Percentiles rank a stretch among this genome's conserved stretches.
These are phyloP conservation scores for Sclerodermus sp. DNA, from an alignment of 2,888 invertebrate species.

Conservation along the genomic window DNA sequence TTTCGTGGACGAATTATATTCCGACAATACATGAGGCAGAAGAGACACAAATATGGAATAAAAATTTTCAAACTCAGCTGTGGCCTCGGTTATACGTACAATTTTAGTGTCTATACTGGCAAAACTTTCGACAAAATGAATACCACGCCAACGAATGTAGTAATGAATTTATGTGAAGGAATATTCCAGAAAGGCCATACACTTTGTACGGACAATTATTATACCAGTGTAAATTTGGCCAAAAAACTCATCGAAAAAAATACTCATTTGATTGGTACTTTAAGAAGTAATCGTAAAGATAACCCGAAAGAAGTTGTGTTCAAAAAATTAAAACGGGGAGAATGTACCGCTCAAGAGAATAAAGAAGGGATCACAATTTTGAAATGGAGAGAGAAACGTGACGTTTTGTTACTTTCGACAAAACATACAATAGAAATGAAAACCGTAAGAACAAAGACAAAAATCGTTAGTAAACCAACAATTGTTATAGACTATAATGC, in stretches of 20 bases:
- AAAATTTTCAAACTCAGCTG: no score
- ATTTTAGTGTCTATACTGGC: conserved; percentile 35
- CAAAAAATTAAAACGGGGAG: conserved; percentile 24
- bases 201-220: conserved; percentile 30
- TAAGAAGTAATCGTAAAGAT: conserved; percentile 18
- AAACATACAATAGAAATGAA: conserved; percentile 13
- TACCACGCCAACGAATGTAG: conserved; percentile 25
- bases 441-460: conserved; percentile 2
- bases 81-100: conserved; percentile 41
- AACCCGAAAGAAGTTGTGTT: conserved; percentile 15
- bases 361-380: conserved; percentile 13
- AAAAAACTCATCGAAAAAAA: no score
- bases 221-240: no score
- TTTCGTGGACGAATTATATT: no score
- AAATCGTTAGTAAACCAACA: not conserved
- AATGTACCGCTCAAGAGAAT: conserved; percentile 21
- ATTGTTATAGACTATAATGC: conserved; percentile 2
- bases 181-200: conserved; percentile 34
- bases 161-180: conserved; percentile 34
- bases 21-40: no score
- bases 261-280: no score
- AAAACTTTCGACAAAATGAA: conserved; percentile 31
- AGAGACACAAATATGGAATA: no score
- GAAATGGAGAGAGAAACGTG: conserved; percentile 40
- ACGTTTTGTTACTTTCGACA: conserved; percentile 29